Percentiles rank a stretch among this genome's conserved stretches.
Conservation (phyloP, 2,113 vertebrate species). For the Bos indicus region DNA sequence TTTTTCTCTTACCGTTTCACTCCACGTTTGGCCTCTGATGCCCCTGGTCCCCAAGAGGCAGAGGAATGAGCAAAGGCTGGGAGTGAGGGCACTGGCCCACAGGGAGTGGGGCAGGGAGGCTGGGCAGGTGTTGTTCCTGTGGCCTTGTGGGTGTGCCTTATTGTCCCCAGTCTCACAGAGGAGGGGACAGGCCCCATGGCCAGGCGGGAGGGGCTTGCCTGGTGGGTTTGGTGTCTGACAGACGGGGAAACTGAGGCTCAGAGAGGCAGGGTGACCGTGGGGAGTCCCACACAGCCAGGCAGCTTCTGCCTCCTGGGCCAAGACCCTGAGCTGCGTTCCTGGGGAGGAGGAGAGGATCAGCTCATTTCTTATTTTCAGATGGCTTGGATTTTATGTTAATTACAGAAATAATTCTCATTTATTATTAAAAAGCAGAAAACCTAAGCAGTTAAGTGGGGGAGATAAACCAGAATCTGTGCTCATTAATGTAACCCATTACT, state of each 20-base stretch:
- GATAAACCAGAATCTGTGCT: background rate
- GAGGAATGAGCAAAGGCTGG: background rate
- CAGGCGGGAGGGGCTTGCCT: background rate
- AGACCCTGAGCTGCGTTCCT: background rate
- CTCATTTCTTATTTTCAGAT: background rate
- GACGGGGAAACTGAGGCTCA: background rate
- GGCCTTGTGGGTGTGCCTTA: background rate
- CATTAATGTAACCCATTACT: background rate
- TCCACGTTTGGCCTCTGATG: background rate
- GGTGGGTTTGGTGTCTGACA: background rate
- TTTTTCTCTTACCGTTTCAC: background rate
- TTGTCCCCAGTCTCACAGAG: background rate
- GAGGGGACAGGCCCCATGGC: background rate
- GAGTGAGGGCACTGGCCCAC: background rate
- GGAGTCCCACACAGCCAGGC: background rate
- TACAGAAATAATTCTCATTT: background rate
- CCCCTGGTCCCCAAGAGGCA: background rate
- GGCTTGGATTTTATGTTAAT: background rate
- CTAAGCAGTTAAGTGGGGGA: background rate
- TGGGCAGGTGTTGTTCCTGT: background rate
- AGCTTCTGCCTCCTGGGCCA: background rate
- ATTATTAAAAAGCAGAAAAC: background rate
- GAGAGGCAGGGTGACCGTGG: background rate
- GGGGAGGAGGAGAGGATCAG: background rate
- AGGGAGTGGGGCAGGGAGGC: background rate